A percentile compares a stretch with the other conserved stretches of the same genome.
phyloP scores from a whole-genome alignment of 2,113 vertebrate genomes.

The Corythaixoides concolor region DNA sequence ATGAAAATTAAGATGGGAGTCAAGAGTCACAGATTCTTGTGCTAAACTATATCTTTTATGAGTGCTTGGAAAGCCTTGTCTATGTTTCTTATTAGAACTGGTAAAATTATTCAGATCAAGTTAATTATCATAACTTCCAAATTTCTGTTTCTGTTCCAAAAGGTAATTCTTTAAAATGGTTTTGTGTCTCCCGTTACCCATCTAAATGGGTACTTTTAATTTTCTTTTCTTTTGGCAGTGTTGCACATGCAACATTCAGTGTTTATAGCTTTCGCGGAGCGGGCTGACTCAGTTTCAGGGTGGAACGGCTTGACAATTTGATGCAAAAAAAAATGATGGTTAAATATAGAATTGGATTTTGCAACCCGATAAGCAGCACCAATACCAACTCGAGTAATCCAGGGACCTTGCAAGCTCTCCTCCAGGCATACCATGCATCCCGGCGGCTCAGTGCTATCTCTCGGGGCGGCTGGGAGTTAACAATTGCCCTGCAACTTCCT shows the following conservation, averaged over 20 bases:
- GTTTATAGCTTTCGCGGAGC: background rate
- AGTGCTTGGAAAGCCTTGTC: background rate
- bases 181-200: background rate
- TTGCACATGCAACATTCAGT: background rate
- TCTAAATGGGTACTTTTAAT: background rate
- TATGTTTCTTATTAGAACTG: background rate
- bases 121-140: background rate
- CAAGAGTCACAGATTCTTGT: background rate
- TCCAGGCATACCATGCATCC: accelerated
- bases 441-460: background rate
- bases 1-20: background rate
- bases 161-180: background rate
- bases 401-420: background rate
- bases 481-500: slow-evolving; percentile 44
- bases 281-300: background rate
- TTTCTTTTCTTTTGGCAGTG: background rate
- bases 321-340: accelerated
- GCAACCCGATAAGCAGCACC: background rate
- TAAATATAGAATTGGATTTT: background rate
- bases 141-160: background rate
- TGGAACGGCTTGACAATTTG: background rate
- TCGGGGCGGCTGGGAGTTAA: background rate
- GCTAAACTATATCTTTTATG: background rate
- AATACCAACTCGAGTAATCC: background rate
- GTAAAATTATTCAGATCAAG: background rate